These are phyloP conservation scores for Scolanthus callimorphus DNA, from an alignment of 92 coral and sea anemone genomes.

Conservation along the genomic window DNA sequence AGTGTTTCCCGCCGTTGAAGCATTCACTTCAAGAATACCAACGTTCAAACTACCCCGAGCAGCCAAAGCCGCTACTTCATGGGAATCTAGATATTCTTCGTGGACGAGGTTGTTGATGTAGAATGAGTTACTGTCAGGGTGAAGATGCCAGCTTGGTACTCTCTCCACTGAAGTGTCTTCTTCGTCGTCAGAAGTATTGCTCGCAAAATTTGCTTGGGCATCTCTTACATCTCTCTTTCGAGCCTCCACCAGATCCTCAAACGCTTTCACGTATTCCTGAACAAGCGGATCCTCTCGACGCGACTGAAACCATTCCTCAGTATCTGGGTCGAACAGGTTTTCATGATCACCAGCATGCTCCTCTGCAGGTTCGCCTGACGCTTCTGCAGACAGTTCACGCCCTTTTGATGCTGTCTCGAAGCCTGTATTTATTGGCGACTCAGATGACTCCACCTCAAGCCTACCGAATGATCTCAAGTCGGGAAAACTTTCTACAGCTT, in stretches of 20 bases:
- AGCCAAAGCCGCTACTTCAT: conserved; percentile 27
- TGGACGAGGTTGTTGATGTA: conserved; percentile 42
- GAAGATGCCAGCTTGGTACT: conserved; percentile 67
- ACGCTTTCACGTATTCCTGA: conserved; percentile 85
- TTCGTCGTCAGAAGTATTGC: neutral
- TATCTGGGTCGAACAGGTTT: conserved; percentile 62
- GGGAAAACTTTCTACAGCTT: neutral
- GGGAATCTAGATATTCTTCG: conserved; percentile 48
- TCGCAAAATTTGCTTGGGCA: conserved; percentile 11
- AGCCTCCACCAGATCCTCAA: conserved; percentile 43
- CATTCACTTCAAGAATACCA: neutral
- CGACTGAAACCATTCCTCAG: conserved; percentile 80
- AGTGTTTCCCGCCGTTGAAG: conserved; percentile 51
- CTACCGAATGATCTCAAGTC: no score
- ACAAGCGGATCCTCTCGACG: conserved; percentile 93
- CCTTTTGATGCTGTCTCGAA: no score
- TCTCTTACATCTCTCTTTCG: neutral
- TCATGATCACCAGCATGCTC: no score
- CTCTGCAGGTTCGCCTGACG: no score
- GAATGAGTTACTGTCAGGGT: conserved; percentile 51
- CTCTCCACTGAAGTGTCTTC: neutral
- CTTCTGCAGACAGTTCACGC: no score
- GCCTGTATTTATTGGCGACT: no score
- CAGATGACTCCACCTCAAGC: no score
- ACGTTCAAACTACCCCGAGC: neutral